Conservation (phyloP, 1,140 invertebrate species). For the Chrysopa pallens region DNA sequence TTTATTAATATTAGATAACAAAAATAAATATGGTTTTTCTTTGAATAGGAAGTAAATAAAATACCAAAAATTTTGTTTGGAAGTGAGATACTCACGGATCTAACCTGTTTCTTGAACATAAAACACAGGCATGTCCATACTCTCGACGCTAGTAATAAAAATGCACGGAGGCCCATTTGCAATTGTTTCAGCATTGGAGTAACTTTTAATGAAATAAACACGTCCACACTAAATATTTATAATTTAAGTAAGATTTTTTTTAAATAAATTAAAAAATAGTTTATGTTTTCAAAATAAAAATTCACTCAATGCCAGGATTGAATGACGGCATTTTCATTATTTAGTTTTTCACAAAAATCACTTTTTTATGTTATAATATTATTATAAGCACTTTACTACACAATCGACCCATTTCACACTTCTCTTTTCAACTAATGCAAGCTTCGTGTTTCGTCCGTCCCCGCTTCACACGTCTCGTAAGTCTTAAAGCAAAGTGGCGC, state of each 20-base stretch:
- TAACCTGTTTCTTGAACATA: constrained; percentile 87
- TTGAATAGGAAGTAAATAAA: no score
- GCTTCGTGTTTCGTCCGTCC: no score
- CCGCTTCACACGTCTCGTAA: no score
- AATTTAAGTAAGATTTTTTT: background rate
- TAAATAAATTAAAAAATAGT: background rate
- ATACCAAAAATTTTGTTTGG: background rate
- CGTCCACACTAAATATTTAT: no score
- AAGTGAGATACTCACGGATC: constrained; percentile 60
- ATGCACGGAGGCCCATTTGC: constrained; percentile 92
- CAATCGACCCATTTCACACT: background rate
- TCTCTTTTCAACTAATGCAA: no score
- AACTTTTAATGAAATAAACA: background rate
- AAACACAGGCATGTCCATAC: constrained; percentile 97
- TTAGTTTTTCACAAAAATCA: background rate
- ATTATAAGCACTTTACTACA: background rate
- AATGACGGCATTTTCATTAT: background rate
- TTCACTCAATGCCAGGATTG: background rate
- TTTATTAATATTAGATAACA: no score
- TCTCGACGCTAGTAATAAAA: constrained; percentile 84
- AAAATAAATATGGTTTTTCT: no score
- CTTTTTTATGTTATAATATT: no score
- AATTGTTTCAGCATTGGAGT: constrained; percentile 80
- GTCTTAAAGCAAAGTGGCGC: no score
- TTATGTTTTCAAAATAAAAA: background rate